These are phyloP conservation scores for Ispidina lecontei DNA, from an alignment of 2,797 vertebrate species.

Conservation along the genomic window DNA sequence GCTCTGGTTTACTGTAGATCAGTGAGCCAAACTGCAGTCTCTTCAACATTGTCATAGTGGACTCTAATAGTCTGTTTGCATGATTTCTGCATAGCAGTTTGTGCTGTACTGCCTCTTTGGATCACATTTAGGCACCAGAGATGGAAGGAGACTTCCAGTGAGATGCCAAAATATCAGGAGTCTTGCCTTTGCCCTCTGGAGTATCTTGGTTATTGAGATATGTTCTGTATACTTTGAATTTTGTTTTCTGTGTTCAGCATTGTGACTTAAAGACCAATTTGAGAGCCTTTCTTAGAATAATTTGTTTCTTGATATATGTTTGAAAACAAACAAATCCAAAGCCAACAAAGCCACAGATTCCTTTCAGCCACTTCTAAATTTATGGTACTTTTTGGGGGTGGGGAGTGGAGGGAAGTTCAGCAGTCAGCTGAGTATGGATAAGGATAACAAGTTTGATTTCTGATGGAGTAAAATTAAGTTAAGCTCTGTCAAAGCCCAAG, in stretches of 20 bases:
- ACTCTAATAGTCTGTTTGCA: not conserved
- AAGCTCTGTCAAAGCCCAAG: not conserved
- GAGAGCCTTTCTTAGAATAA: not conserved
- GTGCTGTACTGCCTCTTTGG: accelerated
- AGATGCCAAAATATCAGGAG: not conserved
- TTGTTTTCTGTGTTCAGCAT: not conserved
- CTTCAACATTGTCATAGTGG: not conserved
- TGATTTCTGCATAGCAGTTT: not conserved
- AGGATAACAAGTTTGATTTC: not conserved
- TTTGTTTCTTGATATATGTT: not conserved
- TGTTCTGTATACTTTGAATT: not conserved
- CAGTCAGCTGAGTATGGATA: not conserved
- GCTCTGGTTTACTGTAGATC: not conserved
- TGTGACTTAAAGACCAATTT: not conserved
- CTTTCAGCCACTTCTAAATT: not conserved
- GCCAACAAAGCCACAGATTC: not conserved
- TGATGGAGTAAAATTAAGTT: not conserved
- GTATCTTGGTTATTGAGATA: not conserved
- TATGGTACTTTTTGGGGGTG: not conserved
- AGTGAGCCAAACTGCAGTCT: not conserved
- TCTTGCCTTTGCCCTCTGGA: not conserved
- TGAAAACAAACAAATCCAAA: not conserved
- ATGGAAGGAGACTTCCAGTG: not conserved
- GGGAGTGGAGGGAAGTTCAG: not conserved
- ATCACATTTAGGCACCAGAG: not conserved